phyloP scores from a whole-genome alignment of 2,888 invertebrate genomes.

The Leptarthrus brevirostris region DNA sequence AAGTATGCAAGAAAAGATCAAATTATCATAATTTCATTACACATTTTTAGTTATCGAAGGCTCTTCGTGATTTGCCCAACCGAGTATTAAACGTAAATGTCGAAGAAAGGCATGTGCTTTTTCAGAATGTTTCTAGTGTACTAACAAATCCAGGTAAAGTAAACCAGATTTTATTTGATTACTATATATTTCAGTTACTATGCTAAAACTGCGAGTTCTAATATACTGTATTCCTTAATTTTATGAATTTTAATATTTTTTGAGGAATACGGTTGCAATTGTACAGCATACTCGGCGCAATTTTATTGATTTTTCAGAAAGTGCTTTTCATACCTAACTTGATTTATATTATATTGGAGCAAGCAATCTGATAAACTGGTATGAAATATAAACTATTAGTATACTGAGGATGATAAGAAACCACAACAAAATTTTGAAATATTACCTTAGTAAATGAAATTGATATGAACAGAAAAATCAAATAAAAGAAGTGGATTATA shows the following conservation, averaged over 20 bases:
- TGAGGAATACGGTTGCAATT: not conserved
- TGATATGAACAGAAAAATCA: too few relatives aligned
- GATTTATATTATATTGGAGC: too few relatives aligned
- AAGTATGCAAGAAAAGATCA: constrained; percentile 10
- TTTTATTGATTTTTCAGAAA: constrained; percentile 37
- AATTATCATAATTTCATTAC: constrained; percentile 5
- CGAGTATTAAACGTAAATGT: constrained; percentile 62
- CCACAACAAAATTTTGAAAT: too few relatives aligned
- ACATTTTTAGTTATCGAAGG: constrained; percentile 66
- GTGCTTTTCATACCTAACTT: too few relatives aligned
- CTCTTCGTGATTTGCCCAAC: constrained; percentile 65
- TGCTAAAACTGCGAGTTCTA: not conserved
- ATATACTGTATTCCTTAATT: not conserved
- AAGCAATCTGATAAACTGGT: too few relatives aligned
- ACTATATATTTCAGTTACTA: constrained; percentile 33
- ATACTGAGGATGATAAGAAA: too few relatives aligned
- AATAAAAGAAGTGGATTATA: too few relatives aligned
- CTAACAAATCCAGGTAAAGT: constrained; percentile 78
- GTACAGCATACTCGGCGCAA: not conserved
- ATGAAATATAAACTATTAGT: too few relatives aligned
- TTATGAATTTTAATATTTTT: too few relatives aligned
- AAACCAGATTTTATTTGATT: not conserved
- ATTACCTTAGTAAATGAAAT: too few relatives aligned
- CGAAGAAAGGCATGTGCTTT: constrained; percentile 63
- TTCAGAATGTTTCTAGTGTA: constrained; percentile 67